Evolutionary conservation across 1,140 invertebrate species (phyloP).

Genomic region (Psix sp.): DNA sequence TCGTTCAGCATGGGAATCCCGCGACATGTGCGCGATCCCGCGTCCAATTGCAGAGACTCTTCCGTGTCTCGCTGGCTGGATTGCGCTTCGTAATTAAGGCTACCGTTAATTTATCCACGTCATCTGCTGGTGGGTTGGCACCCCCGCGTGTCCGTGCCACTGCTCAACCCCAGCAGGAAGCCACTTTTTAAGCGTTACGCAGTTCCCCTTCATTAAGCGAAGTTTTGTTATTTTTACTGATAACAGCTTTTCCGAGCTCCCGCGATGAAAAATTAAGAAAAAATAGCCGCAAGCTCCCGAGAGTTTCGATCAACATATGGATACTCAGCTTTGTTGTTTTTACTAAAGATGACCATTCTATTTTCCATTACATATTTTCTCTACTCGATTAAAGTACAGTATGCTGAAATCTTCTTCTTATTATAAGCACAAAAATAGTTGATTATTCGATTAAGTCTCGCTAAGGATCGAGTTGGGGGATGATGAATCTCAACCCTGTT

Average conservation of each 20-base stretch:
- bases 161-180: conserved; percentile 40
- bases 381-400: too few relatives aligned
- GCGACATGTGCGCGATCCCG: conserved; percentile 65
- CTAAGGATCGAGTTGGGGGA: neutral
- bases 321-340: conserved; percentile 7
- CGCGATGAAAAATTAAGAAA: conserved; percentile 44
- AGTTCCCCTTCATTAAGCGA: conserved; percentile 38
- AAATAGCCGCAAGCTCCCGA: conserved; percentile 45
- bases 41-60: conserved; percentile 12
- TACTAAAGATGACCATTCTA: too few relatives aligned
- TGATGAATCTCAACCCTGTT: too few relatives aligned
- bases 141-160: conserved; percentile 23
- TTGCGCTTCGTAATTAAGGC: conserved; percentile 54
- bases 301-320: too few relatives aligned
- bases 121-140: conserved; percentile 67
- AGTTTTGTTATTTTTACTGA: conserved; percentile 57
- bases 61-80: conserved; percentile 43
- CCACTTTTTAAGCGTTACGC: conserved; percentile 44
- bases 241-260: conserved; percentile 13
- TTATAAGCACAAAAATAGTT: conserved; percentile 1
- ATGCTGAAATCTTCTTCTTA: too few relatives aligned
- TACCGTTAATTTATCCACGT: conserved; percentile 59
- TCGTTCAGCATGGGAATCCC: conserved; percentile 69
- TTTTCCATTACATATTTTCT: too few relatives aligned
- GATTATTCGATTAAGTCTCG: conserved; percentile 1